Evolutionary conservation across 2,888 invertebrate genomes (phyloP), one percentile per base, ranked within the genome.

Genomic region (Lissocephala sabroskyi): DNA sequence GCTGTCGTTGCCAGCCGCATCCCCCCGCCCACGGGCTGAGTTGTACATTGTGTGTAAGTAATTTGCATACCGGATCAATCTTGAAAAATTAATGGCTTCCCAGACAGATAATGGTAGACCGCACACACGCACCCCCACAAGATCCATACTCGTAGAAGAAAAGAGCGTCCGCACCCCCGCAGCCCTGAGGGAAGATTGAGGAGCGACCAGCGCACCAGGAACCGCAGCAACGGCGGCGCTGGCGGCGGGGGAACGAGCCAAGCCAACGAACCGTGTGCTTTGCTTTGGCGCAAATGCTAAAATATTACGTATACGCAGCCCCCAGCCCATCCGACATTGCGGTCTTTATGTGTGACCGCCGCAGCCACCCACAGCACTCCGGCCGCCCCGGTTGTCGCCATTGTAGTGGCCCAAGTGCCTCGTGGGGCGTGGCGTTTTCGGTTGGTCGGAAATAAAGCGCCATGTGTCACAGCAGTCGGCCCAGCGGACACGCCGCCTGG

Each of bases 41-140:
- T 17, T 60, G 55, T 64, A 73, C 67, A 68, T 62, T 65, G 65
- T 65, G 61, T 70, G 70, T 65, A 77, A 75, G 77, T 79, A 77
- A 80, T 80, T 80, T 80, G 79, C 80, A 80, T 80, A 79, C 79
- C 80, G 80, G 79, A 80, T 80, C 80, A 80, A 80, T 80, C 79
- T 79, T 79, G 70, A 80, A 79, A 73, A 80, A 79, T 80, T 80
- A 80, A 80, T 80, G 80, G 79, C 73, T 80, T 80, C 76, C 79
- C 79, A 77, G 77, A 68, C 74, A 79, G 79, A 80, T 79, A 80
- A 79, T 68, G 71, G 75, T 66, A 70, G 59, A 65, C 75, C 73
- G 59, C 67, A 74, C 59, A 59, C 60, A 53, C 60, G 46, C 46
- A n/a, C 44, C 33, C 56, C 52, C 49, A 49, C 45, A 43, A 11